phyloP scores from a whole-genome alignment of 1,140 invertebrate genomes.

The Dolichoris vasculosae region DNA sequence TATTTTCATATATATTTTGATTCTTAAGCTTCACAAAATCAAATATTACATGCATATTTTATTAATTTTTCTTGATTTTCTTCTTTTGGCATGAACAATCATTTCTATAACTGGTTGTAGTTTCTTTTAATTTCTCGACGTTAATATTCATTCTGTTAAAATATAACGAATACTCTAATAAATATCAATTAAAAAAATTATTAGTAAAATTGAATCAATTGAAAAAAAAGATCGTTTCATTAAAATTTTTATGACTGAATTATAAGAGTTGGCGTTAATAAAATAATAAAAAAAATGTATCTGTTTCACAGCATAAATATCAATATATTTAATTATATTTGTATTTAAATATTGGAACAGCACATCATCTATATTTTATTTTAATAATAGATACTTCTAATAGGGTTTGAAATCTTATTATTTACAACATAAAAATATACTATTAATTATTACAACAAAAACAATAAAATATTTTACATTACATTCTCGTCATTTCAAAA shows the following conservation, averaged over 20 bases:
- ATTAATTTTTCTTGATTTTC: conserved; percentile 46
- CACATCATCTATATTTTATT: conserved; percentile 15
- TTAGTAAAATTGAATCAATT: neutral
- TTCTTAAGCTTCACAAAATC: conserved; percentile 29
- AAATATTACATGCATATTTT: conserved; percentile 31
- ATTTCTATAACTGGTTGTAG: conserved; percentile 32
- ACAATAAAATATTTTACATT: conserved; percentile 55
- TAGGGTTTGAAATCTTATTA: conserved; percentile 58
- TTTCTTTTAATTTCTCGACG: conserved; percentile 30
- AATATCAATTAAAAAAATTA: conserved; percentile 31
- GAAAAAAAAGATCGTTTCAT: neutral
- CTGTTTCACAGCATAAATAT: conserved; percentile 18
- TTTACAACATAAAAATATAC: conserved; percentile 65
- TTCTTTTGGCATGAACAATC: conserved; percentile 47
- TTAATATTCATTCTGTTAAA: conserved; percentile 44
- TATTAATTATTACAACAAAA: conserved; percentile 61
- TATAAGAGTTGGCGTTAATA: neutral
- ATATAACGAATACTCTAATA: conserved; percentile 42
- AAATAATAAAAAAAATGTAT: conserved; percentile 14
- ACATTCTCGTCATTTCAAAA: conserved; percentile 25
- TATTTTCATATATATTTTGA: conserved; percentile 38
- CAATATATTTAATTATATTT: conserved; percentile 29
- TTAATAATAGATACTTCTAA: conserved; percentile 51
- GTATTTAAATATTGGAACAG: conserved; percentile 4
- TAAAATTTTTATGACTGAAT: conserved; percentile 22